Conservation (phyloP, 2,113 vertebrate species). For the Alexandromys fortis region DNA sequence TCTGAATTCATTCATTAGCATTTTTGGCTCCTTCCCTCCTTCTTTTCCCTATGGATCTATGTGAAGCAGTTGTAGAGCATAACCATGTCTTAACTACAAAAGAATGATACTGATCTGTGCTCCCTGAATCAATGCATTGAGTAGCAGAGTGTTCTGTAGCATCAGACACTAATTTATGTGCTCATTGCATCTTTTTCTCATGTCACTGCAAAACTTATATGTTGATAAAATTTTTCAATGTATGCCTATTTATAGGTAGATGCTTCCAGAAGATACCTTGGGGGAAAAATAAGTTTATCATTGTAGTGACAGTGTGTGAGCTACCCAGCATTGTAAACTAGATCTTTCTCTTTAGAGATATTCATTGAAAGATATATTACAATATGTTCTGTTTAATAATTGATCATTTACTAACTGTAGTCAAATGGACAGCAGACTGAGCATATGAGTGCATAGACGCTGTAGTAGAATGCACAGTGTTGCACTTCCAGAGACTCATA, state of each 20-base stretch:
- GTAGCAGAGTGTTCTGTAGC: background rate
- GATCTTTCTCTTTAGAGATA: background rate
- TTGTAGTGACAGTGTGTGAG: background rate
- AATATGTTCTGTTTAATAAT: background rate
- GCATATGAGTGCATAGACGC: background rate
- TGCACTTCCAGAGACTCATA: background rate
- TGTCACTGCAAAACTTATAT: background rate
- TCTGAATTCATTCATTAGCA: conserved; percentile 76
- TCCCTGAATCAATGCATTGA: background rate
- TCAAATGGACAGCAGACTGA: background rate
- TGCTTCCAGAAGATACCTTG: background rate
- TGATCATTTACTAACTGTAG: background rate
- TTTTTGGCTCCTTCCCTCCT: background rate
- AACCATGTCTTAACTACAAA: background rate
- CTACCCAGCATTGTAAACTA: background rate
- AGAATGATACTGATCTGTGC: background rate
- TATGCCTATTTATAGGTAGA: background rate
- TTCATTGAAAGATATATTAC: background rate
- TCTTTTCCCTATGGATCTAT: background rate
- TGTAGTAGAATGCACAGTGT: accelerated
- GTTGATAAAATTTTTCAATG: background rate
- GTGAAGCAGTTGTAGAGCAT: conserved; percentile 25
- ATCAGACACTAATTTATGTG: background rate
- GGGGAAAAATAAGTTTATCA: background rate
- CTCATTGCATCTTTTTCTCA: conserved; percentile 2